Evolutionary conservation across 35 echinoderm and acorn worm species (phyloP), one percentile per base, ranked within the genome.

Genomic region (Stichopus chloronotus): DNA sequence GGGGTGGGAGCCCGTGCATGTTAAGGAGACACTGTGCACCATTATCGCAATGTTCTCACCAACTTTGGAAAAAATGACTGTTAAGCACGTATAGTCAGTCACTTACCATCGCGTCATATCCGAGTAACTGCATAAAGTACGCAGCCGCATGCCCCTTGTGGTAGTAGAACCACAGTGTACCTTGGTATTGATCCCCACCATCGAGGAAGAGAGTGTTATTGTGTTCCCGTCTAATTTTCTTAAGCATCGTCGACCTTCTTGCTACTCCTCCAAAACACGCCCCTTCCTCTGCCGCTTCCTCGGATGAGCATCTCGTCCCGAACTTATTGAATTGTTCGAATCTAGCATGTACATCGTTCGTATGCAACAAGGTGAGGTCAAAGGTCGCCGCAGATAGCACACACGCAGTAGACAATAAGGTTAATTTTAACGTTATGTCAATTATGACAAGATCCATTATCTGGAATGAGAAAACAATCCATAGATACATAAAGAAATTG

Each of bases 91-190:
- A 43, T 43, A 43, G 30, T 43, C 30, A 57, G 52, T 25, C n/a
- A 93, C 93, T 43, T 79, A 94, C 93, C 93, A 90, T 90, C 14
- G 93, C 87, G 57, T 94, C 93, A 83, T 94, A 94, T 43, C 72
- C 58, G 3, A 94, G 13, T 53, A 82, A n/a, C 12, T 94, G 24
- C 87, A 90, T 90, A 16, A 90, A 94, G 71, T 94, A 86, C 6
- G 93, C 71, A n/a, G 93, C 78, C 58, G 93, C 86, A 19, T 23
- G 11, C n/a, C 93, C 93, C 58, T 88, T 88, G 63, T 94, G 95
- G 11, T 81, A 90, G 14, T 95, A 94, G 72, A 96, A 98, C 96
- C 96, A 98, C 21, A 96, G 68, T 4, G 96, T 98, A 8, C 94
- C 96, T 59, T 98, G 96, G 71, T 25, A 95, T 25, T 95, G 80